Evolutionary conservation across 92 coral and sea anemone genomes (phyloP).

Genomic region (Porites cylindrica): DNA sequence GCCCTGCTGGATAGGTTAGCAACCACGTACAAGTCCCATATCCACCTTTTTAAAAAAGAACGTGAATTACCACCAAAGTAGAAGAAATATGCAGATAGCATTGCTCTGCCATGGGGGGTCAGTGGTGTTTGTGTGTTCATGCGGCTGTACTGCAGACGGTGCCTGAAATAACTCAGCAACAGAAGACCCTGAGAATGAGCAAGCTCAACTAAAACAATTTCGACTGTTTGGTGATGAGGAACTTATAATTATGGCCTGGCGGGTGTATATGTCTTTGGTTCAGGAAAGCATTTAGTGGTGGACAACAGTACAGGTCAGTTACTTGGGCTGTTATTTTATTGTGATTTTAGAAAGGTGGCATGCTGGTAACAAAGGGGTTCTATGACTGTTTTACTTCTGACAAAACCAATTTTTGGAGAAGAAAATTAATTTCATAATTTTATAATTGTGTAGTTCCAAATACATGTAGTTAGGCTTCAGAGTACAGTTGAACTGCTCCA

Average conservation of each 20-base stretch:
- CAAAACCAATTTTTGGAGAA: neutral
- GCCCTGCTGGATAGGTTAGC: slow-evolving; percentile 49
- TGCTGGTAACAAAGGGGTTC: too few relatives aligned
- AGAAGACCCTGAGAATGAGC: slow-evolving; percentile 32
- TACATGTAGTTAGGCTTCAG: too few relatives aligned
- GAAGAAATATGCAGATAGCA: slow-evolving; percentile 29
- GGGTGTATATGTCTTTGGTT: neutral
- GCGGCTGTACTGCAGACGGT: slow-evolving; percentile 20
- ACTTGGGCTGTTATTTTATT: neutral
- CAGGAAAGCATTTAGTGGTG: slow-evolving; percentile 25
- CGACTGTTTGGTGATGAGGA: slow-evolving; percentile 8
- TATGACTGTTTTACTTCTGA: neutral
- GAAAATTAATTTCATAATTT: neutral
- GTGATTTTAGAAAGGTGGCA: neutral
- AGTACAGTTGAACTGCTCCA: too few relatives aligned
- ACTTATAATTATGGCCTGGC: neutral
- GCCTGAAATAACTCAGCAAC: neutral
- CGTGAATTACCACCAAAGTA: slow-evolving; percentile 36
- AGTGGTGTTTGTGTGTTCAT: slow-evolving; percentile 8
- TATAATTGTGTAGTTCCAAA: neutral
- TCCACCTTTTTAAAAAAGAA: slow-evolving; percentile 50
- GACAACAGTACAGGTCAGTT: slow-evolving; percentile 30
- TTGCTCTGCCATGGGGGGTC: slow-evolving; percentile 52
- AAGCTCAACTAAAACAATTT: slow-evolving; percentile 5
- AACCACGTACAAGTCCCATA: slow-evolving; percentile 47